Percentiles rank a stretch among this genome's conserved stretches.
Evolutionary conservation across 2,888 invertebrate species (phyloP).

Genomic region (Protonemura montana): DNA sequence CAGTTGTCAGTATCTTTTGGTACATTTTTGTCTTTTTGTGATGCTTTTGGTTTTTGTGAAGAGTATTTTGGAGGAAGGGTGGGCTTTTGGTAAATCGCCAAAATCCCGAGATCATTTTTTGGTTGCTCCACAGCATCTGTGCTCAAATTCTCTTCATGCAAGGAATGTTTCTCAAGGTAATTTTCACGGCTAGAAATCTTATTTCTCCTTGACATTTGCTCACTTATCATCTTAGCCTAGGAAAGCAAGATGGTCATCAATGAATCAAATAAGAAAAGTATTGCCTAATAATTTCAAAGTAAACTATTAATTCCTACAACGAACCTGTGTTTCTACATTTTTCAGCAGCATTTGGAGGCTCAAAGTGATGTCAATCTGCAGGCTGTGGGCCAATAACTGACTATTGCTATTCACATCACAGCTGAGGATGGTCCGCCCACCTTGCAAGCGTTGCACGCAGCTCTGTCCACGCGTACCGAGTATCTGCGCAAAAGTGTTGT

Average conservation of each 20-base stretch:
- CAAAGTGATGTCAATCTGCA: constrained; percentile 59
- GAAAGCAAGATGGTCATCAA: constrained; percentile 37
- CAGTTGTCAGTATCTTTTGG: constrained; percentile 64
- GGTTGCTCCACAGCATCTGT: constrained; percentile 33
- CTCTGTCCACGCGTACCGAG: constrained; percentile 47
- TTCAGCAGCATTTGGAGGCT: constrained; percentile 61
- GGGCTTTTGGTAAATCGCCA: constrained; percentile 30
- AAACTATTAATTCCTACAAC: too few relatives aligned
- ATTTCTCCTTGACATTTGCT: constrained; percentile 57
- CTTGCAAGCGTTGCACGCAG: constrained; percentile 46
- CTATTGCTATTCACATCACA: constrained; percentile 57
- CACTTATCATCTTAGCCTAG: constrained; percentile 59
- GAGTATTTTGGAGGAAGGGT: constrained; percentile 30
- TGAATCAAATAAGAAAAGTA: too few relatives aligned
- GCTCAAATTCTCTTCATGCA: constrained; percentile 27
- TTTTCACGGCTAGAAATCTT: constrained; percentile 50
- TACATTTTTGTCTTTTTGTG: constrained; percentile 53
- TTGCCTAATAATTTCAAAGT: too few relatives aligned
- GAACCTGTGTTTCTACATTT: constrained; percentile 61
- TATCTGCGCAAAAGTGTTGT: constrained; percentile 53
- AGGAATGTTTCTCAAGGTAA: constrained; percentile 40
- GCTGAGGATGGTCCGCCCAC: constrained; percentile 47
- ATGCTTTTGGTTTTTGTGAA: constrained; percentile 39
- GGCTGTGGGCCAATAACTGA: constrained; percentile 57
- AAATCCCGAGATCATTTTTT: constrained; percentile 38